Evolutionary conservation across 2,113 vertebrate genomes (phyloP).

Genomic region (Addax nasomaculatus): DNA sequence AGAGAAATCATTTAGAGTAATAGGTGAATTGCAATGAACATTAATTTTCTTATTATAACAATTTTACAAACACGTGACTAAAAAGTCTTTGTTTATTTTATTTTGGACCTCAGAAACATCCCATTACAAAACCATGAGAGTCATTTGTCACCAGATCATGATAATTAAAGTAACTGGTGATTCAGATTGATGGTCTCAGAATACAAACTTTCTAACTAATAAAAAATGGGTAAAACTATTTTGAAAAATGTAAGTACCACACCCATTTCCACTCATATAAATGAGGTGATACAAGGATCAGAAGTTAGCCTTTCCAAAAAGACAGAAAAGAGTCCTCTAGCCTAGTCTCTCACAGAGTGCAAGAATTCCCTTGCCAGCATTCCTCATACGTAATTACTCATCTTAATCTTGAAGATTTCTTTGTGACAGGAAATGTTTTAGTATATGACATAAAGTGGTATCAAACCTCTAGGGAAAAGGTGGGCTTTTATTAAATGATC

Average conservation of each 20-base stretch:
- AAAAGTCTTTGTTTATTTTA: constrained; percentile 29
- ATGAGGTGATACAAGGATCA: neutral
- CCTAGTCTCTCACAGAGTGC: neutral
- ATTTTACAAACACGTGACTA: constrained; percentile 35
- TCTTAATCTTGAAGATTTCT: neutral
- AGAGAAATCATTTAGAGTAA: neutral
- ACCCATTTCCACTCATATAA: neutral
- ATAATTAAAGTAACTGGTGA: constrained; percentile 51
- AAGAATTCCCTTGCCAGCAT: neutral
- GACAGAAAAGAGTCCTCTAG: neutral
- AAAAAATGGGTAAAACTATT: constrained; percentile 15
- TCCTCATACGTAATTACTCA: neutral
- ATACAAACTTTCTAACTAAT: neutral
- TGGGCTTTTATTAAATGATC: neutral
- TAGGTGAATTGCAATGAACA: neutral
- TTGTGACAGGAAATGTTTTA: neutral
- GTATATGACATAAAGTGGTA: neutral
- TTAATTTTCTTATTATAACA: constrained; percentile 41
- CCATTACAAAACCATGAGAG: constrained; percentile 43
- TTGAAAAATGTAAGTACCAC: constrained; percentile 7
- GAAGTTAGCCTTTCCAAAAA: neutral
- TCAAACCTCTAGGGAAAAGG: neutral
- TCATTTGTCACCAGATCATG: constrained; percentile 33
- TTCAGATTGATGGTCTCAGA: constrained; percentile 27
- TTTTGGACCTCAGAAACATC: constrained; percentile 51